phyloP scores from a whole-genome alignment of 35 echinoderm and acorn worm species.

The Apostichopus parvimensis region DNA sequence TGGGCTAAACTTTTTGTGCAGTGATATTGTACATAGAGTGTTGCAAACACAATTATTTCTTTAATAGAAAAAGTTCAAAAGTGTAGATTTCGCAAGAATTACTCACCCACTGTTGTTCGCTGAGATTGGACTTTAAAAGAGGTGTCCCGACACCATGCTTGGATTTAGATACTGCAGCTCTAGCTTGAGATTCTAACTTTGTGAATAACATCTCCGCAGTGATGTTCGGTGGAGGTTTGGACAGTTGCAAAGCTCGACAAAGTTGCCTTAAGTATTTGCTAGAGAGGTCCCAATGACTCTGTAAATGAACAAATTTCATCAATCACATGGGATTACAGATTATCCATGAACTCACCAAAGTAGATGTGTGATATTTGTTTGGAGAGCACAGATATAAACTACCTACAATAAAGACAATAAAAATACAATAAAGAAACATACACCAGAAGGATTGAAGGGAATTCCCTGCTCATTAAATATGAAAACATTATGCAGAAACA shows the following conservation, averaged over 20 bases:
- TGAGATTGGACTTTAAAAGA: conserved; percentile 69
- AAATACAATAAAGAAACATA: too few species aligned
- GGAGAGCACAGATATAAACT: not conserved
- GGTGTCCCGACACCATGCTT: conserved; percentile 66
- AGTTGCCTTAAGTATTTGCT: conserved; percentile 79
- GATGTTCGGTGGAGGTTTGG: conserved; percentile 76
- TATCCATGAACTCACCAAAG: not conserved
- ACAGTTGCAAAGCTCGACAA: conserved; percentile 65
- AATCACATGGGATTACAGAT: not conserved
- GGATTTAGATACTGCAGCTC: conserved; percentile 45
- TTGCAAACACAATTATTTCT: too few species aligned
- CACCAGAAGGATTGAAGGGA: not conserved
- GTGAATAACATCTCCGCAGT: conserved; percentile 76
- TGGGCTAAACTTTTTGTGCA: too few species aligned
- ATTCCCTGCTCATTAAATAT: not conserved
- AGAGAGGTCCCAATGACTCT: conserved; percentile 78
- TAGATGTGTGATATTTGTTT: not conserved
- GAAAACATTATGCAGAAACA: too few species aligned
- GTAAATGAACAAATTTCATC: not conserved
- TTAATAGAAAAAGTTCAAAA: too few species aligned
- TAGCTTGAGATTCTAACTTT: conserved; percentile 72
- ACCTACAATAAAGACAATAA: too few species aligned
- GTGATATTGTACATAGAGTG: too few species aligned
- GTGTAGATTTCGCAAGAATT: not conserved
- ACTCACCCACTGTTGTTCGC: conserved; percentile 88